Conservation (phyloP, 1,140 invertebrate species). For the Drosophila auraria region DNA sequence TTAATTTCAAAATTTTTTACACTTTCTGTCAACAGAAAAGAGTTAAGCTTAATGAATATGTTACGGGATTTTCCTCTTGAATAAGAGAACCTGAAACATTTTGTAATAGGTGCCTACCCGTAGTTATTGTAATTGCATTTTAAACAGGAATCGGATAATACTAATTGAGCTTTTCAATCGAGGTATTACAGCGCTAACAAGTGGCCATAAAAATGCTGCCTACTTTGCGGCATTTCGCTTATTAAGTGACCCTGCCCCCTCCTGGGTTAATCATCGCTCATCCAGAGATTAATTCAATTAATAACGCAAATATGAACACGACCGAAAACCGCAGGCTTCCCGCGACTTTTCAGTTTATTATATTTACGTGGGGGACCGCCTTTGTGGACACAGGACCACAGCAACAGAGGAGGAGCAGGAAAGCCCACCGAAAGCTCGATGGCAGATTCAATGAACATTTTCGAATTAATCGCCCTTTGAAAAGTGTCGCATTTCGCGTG, state of each 20-base stretch:
- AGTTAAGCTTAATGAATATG: neutral
- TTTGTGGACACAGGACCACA: constrained; percentile 35
- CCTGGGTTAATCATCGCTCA: constrained; percentile 6
- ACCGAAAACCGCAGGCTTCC: constrained; percentile 1
- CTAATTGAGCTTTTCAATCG: constrained; percentile 43
- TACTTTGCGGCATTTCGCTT: constrained; percentile 40
- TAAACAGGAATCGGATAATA: constrained; percentile 14
- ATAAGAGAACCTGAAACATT: too few relatives aligned
- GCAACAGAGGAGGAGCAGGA: neutral
- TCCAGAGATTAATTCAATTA: constrained; percentile 45
- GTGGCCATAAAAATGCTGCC: constrained; percentile 11
- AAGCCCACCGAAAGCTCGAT: neutral
- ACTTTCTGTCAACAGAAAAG: neutral
- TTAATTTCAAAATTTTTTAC: neutral
- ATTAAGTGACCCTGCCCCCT: neutral
- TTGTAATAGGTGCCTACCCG: too few relatives aligned
- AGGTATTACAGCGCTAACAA: constrained; percentile 21
- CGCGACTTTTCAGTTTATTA: constrained; percentile 15
- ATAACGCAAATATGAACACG: constrained; percentile 40
- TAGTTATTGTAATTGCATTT: neutral
- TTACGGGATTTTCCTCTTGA: neutral
- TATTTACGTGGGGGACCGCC: constrained; percentile 31
- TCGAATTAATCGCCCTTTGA: constrained; percentile 63
- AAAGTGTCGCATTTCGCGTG: constrained; percentile 62
- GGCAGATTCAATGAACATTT: constrained; percentile 53